These are phyloP conservation scores for Onychomys torridus DNA, from an alignment of 2,797 vertebrate species.

Conservation along the genomic window DNA sequence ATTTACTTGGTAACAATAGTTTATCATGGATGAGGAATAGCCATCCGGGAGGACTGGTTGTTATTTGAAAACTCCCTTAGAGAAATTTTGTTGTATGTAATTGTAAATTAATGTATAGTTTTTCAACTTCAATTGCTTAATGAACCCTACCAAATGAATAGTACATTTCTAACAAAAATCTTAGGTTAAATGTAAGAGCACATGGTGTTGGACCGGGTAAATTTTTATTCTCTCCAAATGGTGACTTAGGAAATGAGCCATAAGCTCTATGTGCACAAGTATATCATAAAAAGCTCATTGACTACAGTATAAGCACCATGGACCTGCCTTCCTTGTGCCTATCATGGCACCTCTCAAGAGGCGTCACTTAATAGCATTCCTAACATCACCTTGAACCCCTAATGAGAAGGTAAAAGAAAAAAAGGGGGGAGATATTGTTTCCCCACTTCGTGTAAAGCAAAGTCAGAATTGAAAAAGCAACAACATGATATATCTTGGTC, in stretches of 20 bases:
- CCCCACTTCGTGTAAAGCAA: slow-evolving; percentile 80
- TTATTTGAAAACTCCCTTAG: neutral
- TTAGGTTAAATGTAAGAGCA: slow-evolving; percentile 60
- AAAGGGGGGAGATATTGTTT: slow-evolving; percentile 33
- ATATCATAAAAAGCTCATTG: slow-evolving; percentile 87
- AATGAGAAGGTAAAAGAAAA: slow-evolving; percentile 78
- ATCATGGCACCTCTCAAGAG: slow-evolving; percentile 80
- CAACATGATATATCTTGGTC: slow-evolving; percentile 86
- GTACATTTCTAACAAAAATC: slow-evolving; percentile 50
- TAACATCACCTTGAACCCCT: slow-evolving; percentile 81
- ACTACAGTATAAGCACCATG: slow-evolving; percentile 84
- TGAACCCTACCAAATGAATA: slow-evolving; percentile 56
- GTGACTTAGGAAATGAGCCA: slow-evolving; percentile 78
- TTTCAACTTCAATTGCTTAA: slow-evolving; percentile 58
- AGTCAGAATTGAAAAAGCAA: slow-evolving; percentile 81
- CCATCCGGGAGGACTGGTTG: neutral
- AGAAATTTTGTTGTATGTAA: slow-evolving; percentile 49
- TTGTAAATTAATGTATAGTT: slow-evolving; percentile 11
- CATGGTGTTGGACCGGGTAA: slow-evolving; percentile 8
- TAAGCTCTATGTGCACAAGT: slow-evolving; percentile 41
- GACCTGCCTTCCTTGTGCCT: slow-evolving; percentile 82
- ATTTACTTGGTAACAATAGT: slow-evolving; percentile 32
- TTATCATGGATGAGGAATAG: slow-evolving; percentile 28
- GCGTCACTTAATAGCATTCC: slow-evolving; percentile 80
- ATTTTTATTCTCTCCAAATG: slow-evolving; percentile 58